Conservation (phyloP, 92 coral and sea anemone genomes). For the Desmophyllum pertusum region DNA sequence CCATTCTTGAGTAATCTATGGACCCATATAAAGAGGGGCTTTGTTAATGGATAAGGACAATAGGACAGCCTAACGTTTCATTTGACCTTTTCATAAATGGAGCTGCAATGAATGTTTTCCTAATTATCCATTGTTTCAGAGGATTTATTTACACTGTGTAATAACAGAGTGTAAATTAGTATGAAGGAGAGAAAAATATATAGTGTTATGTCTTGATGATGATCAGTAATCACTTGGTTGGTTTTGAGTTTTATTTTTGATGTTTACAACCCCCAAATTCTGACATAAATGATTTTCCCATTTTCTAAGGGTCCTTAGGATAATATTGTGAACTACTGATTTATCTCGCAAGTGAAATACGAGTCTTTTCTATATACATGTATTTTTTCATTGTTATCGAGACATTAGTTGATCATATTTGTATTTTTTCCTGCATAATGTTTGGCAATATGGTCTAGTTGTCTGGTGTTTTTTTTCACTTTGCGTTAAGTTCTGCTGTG, state of each 20-base stretch:
- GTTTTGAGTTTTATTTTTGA: background rate
- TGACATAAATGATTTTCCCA: background rate
- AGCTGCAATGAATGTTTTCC: slow-evolving; percentile 31
- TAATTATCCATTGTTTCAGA: slow-evolving; percentile 47
- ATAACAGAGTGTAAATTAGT: slow-evolving; percentile 41
- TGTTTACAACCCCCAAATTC: background rate
- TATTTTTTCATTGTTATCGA: background rate
- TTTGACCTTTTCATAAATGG: slow-evolving; percentile 42
- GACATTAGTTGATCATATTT: background rate
- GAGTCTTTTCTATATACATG: background rate
- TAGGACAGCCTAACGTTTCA: slow-evolving; percentile 16
- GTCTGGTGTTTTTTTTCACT: background rate
- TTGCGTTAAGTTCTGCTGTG: background rate
- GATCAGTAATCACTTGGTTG: no score
- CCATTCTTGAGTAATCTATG: slow-evolving; percentile 29
- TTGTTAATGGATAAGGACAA: slow-evolving; percentile 46
- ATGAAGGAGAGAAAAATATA: background rate
- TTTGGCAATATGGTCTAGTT: background rate
- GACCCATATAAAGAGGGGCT: slow-evolving; percentile 27
- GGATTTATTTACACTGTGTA: slow-evolving; percentile 48
- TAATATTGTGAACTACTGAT: background rate
- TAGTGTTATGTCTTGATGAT: background rate
- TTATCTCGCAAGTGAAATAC: background rate
- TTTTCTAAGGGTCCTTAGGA: background rate
- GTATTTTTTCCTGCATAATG: background rate